phyloP scores from a whole-genome alignment of 2,113 vertebrate genomes.

The Phalacrocorax aristotelis region DNA sequence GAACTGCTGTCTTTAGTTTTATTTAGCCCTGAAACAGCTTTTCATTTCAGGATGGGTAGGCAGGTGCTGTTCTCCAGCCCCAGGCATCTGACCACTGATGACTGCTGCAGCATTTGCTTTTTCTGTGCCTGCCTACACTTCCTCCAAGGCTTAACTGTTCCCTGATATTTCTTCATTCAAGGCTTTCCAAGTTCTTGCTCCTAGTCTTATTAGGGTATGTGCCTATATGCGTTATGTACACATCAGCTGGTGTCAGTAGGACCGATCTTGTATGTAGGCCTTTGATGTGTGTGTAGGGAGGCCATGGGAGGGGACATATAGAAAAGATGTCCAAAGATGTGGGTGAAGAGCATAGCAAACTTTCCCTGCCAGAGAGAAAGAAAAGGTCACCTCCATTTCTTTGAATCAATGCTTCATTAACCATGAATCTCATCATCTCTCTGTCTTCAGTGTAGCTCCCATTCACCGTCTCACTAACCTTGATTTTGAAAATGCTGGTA shows the following conservation, averaged over 20 bases:
- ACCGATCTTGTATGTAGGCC: background rate
- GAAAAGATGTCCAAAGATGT: background rate
- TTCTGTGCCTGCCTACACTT: background rate
- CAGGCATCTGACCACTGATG: background rate
- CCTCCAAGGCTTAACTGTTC: background rate
- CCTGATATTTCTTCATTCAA: background rate
- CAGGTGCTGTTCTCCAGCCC: background rate
- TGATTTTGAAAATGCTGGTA: background rate
- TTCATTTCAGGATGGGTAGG: background rate
- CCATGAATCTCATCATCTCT: background rate
- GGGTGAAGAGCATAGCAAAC: background rate
- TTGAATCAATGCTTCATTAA: background rate
- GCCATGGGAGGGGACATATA: rapidly evolving
- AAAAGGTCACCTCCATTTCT: background rate
- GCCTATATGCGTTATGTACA: rapidly evolving
- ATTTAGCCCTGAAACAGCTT: background rate
- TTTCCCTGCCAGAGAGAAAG: background rate
- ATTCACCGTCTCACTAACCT: background rate
- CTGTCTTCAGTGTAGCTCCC: background rate
- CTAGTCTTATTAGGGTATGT: background rate
- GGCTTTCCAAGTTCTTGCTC: background rate
- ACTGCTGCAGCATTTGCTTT: background rate
- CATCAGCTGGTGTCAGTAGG: background rate
- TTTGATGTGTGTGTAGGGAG: background rate
- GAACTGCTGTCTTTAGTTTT: background rate